These are phyloP conservation scores for Furcifer pardalis DNA, from an alignment of 2,797 vertebrate species.

Conservation along the genomic window DNA sequence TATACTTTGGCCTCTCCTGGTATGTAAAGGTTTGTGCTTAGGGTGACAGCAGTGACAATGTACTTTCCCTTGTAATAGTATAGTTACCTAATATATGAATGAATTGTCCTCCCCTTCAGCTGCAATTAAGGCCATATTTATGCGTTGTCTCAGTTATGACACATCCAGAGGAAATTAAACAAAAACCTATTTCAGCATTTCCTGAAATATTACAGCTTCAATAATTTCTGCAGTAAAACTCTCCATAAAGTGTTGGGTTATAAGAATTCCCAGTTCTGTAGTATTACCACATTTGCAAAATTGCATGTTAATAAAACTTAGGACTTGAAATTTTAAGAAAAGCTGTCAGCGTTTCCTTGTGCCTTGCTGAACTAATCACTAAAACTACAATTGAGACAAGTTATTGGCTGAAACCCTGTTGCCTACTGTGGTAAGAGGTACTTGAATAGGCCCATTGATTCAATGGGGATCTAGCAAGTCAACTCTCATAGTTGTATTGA, in stretches of 20 bases:
- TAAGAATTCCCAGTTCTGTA: conserved; percentile 13
- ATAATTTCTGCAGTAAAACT: conserved; percentile 26
- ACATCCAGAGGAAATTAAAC: background rate
- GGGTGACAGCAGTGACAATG: background rate
- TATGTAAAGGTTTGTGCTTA: background rate
- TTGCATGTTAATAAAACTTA: conserved; percentile 25
- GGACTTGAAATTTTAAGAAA: conserved; percentile 21
- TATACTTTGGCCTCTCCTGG: background rate
- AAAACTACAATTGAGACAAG: conserved; percentile 16
- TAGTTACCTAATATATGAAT: background rate
- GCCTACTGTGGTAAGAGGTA: too few species aligned
- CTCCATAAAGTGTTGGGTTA: conserved; percentile 6
- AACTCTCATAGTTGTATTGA: too few species aligned
- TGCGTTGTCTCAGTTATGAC: background rate
- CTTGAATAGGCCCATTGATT: too few species aligned
- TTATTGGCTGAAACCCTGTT: background rate
- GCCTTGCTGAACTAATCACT: background rate
- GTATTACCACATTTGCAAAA: background rate
- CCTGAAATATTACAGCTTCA: conserved; percentile 19
- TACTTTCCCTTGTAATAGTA: background rate
- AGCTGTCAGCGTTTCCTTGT: conserved; percentile 23
- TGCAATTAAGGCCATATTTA: conserved; percentile 1
- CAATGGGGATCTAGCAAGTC: too few species aligned
- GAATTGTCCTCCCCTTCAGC: background rate
- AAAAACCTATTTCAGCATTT: conserved; percentile 7